Evolutionary conservation across 1,140 invertebrate genomes (phyloP).

Genomic region (Formica exsecta): DNA sequence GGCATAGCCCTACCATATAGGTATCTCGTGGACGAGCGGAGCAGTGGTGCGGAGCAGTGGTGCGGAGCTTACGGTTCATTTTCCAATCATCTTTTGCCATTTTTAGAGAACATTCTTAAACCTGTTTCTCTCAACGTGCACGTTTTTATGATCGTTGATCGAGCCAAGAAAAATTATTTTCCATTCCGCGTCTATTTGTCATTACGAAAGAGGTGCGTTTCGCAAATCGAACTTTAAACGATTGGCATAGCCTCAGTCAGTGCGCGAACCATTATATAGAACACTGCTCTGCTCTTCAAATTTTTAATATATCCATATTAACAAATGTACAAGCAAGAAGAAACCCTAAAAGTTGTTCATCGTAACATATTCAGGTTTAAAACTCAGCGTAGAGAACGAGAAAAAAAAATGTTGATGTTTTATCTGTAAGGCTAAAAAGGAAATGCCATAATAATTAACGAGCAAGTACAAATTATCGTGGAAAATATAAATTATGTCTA

Average conservation of each 20-base stretch:
- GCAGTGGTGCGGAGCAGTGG: slow-evolving; percentile 69
- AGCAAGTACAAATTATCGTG: slow-evolving; percentile 86
- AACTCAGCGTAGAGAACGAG: slow-evolving; percentile 79
- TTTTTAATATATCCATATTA: slow-evolving; percentile 72
- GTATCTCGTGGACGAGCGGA: slow-evolving; percentile 62
- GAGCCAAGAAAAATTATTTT: slow-evolving; percentile 27
- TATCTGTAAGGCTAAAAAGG: slow-evolving; percentile 77
- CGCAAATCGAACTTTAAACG: slow-evolving; percentile 13
- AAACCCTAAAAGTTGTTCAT: slow-evolving; percentile 81
- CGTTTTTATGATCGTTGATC: not conserved
- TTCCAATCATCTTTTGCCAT: not conserved
- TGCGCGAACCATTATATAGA: slow-evolving; percentile 44
- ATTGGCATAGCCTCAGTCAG: not conserved
- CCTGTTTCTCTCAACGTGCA: not conserved
- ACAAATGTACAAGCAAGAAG: slow-evolving; percentile 80
- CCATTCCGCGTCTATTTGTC: slow-evolving; percentile 24
- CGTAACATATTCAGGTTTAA: slow-evolving; percentile 84
- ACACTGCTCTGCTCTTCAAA: slow-evolving; percentile 70
- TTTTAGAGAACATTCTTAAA: slow-evolving; percentile 7
- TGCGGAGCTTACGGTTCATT: slow-evolving; percentile 12
- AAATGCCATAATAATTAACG: slow-evolving; percentile 86
- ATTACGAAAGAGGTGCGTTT: not conserved
- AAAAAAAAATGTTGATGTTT: slow-evolving; percentile 80
- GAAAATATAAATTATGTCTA: slow-evolving; percentile 80
- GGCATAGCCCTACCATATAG: slow-evolving; percentile 72